Evolutionary conservation across 37 sponge, comb jelly and placozoan genomes (phyloP).

Genomic region (Crambe crambe): DNA sequence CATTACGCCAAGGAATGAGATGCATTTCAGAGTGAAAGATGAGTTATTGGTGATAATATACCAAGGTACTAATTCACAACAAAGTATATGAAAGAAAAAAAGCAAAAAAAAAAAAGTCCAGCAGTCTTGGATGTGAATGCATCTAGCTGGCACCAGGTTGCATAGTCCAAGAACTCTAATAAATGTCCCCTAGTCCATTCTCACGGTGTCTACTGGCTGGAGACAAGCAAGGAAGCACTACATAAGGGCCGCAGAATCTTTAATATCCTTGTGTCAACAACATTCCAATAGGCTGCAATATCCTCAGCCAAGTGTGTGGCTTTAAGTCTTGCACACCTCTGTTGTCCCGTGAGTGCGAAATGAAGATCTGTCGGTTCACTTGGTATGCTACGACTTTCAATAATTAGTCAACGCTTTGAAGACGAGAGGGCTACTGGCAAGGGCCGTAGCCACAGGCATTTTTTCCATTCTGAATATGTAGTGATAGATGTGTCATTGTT

Average conservation of each 20-base stretch:
- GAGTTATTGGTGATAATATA: too few species aligned
- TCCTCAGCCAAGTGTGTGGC: too few species aligned
- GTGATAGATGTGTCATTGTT: too few species aligned
- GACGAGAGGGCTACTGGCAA: conserved; percentile 4
- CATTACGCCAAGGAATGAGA: too few species aligned
- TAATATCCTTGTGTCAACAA: background rate
- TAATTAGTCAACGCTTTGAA: conserved; percentile 2
- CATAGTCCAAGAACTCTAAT: background rate
- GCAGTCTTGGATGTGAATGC: too few species aligned
- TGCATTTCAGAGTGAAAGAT: too few species aligned
- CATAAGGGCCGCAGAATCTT: background rate
- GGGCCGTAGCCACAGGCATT: background rate
- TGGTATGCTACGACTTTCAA: background rate
- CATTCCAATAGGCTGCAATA: background rate
- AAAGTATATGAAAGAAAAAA: too few species aligned
- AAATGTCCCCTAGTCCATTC: background rate
- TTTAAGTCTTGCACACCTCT: too few species aligned
- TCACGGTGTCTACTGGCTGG: background rate
- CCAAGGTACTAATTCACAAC: too few species aligned
- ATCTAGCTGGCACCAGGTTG: too few species aligned
- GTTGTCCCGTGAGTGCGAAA: too few species aligned
- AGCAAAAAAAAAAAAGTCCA: too few species aligned
- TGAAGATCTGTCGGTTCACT: background rate
- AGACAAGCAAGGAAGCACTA: background rate
- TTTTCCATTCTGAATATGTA: background rate